Percentiles rank a stretch among this genome's conserved stretches.
Conservation (phyloP, 2,797 vertebrate species). For the Sibirionetta formosa region DNA sequence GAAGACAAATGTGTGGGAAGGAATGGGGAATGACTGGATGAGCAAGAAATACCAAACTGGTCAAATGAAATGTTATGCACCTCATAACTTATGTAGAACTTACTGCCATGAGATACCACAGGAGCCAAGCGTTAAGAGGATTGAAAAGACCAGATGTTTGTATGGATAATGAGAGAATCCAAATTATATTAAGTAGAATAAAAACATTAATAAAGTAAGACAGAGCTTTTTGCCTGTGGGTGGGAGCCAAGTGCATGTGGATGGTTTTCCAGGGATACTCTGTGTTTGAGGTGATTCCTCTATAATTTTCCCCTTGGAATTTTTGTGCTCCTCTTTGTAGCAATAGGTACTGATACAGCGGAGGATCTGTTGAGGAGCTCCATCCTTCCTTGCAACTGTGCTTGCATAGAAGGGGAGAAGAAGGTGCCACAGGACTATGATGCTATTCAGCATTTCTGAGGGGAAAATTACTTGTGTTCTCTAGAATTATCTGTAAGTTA, state of each 20-base stretch:
- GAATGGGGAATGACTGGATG: background rate
- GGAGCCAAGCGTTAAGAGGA: background rate
- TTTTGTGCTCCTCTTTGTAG: background rate
- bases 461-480: background rate
- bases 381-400: background rate
- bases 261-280: background rate
- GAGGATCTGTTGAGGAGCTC: background rate
- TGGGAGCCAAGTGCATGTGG: background rate
- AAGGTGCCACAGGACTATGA: background rate
- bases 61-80: conserved; percentile 22
- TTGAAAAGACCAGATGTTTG: background rate
- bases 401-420: background rate
- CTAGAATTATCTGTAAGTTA: background rate
- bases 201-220: conserved; percentile 23
- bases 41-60: background rate
- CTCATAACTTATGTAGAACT: conserved; percentile 26
- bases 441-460: background rate
- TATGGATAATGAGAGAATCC: background rate
- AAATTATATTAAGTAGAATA: conserved; percentile 5
- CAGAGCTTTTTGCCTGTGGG: background rate
- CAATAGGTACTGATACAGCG: background rate
- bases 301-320: background rate
- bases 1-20: background rate
- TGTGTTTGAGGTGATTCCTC: background rate
- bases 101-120: background rate